phyloP scores from a whole-genome alignment of 1,140 invertebrate species.

The Eufriesea mexicana region DNA sequence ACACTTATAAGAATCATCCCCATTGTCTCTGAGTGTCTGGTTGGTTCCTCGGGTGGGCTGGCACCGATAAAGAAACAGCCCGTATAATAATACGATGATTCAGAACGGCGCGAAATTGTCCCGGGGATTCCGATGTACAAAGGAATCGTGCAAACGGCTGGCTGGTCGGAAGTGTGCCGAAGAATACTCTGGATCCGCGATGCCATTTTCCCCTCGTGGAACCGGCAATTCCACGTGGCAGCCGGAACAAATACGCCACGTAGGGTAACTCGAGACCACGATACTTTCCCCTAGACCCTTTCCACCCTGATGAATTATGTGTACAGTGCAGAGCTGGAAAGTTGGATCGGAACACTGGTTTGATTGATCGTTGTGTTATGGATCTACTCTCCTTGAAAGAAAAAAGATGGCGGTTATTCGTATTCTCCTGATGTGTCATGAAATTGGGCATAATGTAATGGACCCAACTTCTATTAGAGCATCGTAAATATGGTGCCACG shows the following conservation, averaged over 20 bases:
- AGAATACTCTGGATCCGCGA: background rate
- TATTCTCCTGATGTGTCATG: too few relatives aligned
- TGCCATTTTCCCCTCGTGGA: background rate
- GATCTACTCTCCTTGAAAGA: too few relatives aligned
- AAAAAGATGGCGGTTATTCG: too few relatives aligned
- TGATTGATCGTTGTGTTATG: too few relatives aligned
- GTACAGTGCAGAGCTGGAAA: too few relatives aligned
- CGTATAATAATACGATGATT: background rate
- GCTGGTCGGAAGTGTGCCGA: background rate
- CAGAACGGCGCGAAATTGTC: background rate
- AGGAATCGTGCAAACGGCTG: background rate
- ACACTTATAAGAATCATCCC: background rate
- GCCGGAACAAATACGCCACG: constrained; percentile 11
- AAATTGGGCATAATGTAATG: too few relatives aligned
- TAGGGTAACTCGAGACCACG: background rate
- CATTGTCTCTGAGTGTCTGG: background rate
- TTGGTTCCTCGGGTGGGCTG: too few relatives aligned
- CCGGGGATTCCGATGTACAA: background rate
- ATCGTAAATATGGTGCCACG: too few relatives aligned
- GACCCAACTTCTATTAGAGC: too few relatives aligned
- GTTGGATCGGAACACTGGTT: too few relatives aligned
- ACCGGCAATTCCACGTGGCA: constrained; percentile 11
- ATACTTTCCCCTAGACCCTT: background rate
- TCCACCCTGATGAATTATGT: background rate
- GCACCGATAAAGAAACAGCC: background rate